Evolutionary conservation across 2,888 invertebrate genomes (phyloP).

Genomic region (Pollenia labialis): DNA sequence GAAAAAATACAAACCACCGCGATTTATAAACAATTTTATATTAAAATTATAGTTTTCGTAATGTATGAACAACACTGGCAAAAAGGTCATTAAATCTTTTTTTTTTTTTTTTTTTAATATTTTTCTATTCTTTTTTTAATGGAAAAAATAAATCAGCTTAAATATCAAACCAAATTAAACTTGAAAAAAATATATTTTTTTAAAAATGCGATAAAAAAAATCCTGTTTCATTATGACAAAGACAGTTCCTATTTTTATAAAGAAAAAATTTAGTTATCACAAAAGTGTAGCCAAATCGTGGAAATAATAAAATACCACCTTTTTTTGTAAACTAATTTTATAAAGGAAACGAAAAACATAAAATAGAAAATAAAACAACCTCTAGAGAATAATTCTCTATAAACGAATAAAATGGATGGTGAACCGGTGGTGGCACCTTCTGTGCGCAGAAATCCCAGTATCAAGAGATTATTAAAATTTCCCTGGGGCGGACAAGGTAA

Average conservation of each 20-base stretch:
- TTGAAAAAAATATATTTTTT: neutral
- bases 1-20: slow-evolving; percentile 30
- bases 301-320: neutral
- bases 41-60: neutral
- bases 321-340: neutral
- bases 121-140: neutral
- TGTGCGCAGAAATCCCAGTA: slow-evolving; percentile 82
- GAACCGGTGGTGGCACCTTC: slow-evolving; percentile 80
- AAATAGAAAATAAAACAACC: neutral
- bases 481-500: slow-evolving; percentile 83
- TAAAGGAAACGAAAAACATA: neutral
- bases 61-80: slow-evolving; percentile 39
- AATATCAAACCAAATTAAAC: slow-evolving; percentile 11
- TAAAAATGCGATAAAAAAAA: slow-evolving; percentile 20
- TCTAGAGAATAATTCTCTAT: slow-evolving; percentile 22
- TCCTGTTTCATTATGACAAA: slow-evolving; percentile 49
- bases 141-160: neutral
- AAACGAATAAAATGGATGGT: slow-evolving; percentile 75
- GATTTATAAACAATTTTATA: neutral
- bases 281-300: neutral
- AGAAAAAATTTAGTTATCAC: slow-evolving; percentile 30
- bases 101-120: neutral
- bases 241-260: slow-evolving; percentile 63
- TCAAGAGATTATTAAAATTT: slow-evolving; percentile 81
- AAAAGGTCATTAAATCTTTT: slow-evolving; percentile 11